These are phyloP conservation scores for Machaerirhynchus nigripectus DNA, from an alignment of 2,113 vertebrate species.

Conservation along the genomic window DNA sequence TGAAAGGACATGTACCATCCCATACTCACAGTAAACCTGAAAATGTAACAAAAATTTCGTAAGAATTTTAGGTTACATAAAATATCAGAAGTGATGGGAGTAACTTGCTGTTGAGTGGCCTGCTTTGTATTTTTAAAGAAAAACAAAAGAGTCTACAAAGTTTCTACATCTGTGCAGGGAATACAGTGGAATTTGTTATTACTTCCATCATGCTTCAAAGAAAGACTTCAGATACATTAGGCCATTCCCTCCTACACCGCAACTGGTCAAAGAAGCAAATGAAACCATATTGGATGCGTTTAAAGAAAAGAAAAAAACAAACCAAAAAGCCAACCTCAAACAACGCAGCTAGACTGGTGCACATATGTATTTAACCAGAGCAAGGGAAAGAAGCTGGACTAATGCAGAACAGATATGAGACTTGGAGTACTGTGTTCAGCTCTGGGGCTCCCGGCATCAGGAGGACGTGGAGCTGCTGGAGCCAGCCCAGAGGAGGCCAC, in stretches of 20 bases:
- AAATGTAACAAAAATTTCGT: not conserved
- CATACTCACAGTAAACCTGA: slow-evolving; percentile 87
- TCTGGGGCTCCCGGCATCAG: not conserved
- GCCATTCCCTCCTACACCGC: not conserved
- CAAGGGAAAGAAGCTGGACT: not conserved
- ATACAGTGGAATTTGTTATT: not conserved
- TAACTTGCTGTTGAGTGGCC: not conserved
- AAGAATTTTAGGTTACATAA: not conserved
- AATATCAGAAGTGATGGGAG: not conserved
- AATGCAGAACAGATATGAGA: not conserved
- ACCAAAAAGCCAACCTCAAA: not conserved
- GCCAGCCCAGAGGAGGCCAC: not conserved
- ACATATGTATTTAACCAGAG: not conserved
- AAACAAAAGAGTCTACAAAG: not conserved
- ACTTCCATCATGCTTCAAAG: not conserved
- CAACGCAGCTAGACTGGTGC: not conserved
- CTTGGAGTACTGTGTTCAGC: not conserved
- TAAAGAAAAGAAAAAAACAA: not conserved
- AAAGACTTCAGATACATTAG: not conserved
- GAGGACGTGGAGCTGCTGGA: not conserved
- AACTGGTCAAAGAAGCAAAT: not conserved
- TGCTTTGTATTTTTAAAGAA: not conserved
- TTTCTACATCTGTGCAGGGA: not conserved
- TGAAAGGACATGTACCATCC: slow-evolving; percentile 89
- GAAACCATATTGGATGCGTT: not conserved